phyloP scores from a whole-genome alignment of 2,888 invertebrate species.

The Andricus quercusramuli region DNA sequence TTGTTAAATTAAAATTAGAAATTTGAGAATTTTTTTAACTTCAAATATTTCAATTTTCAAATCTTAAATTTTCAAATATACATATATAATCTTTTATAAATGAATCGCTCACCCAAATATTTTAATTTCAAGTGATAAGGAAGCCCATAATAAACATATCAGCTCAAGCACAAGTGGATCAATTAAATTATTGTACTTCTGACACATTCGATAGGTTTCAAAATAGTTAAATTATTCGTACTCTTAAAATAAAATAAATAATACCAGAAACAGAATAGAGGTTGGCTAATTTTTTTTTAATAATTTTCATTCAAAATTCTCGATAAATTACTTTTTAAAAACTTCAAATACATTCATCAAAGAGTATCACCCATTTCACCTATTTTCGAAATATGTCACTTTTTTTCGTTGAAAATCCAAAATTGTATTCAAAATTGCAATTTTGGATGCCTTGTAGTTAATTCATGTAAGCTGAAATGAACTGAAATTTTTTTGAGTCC shows the following conservation, averaged over 20 bases:
- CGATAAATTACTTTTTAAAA: too few relatives aligned
- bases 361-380: too few relatives aligned
- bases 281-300: not conserved
- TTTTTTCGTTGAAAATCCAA: too few relatives aligned
- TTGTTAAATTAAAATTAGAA: not conserved
- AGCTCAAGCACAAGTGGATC: not conserved
- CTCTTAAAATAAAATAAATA: not conserved
- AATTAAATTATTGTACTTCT: slow-evolving; percentile 6
- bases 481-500: too few relatives aligned
- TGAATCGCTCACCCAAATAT: not conserved
- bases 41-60: not conserved
- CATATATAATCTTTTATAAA: not conserved
- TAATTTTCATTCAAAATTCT: too few relatives aligned
- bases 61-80: too few relatives aligned
- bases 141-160: not conserved
- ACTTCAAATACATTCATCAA: not conserved
- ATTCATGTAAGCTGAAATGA: too few relatives aligned
- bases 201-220: not conserved
- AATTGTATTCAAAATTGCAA: too few relatives aligned
- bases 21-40: not conserved
- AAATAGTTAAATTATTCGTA: not conserved
- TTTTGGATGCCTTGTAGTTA: too few relatives aligned
- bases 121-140: not conserved
- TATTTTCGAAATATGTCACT: too few relatives aligned
- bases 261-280: not conserved